phyloP scores from a whole-genome alignment of 2,888 invertebrate genomes.

The Drosophila cognata region DNA sequence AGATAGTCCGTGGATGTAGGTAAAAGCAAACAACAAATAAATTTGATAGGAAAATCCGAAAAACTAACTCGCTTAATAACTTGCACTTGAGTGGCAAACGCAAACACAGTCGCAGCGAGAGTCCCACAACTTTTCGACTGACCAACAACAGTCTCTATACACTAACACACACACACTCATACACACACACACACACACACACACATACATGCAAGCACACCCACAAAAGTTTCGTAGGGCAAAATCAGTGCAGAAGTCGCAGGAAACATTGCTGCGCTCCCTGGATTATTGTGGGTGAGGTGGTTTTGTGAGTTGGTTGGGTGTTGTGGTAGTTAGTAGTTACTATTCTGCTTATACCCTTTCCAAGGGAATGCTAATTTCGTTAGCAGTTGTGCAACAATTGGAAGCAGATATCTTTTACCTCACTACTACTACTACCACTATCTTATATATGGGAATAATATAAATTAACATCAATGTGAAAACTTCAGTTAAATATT shows the following conservation, averaged over 20 bases:
- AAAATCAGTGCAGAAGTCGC: conserved; percentile 20
- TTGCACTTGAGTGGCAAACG: conserved; percentile 66
- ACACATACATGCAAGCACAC: neutral
- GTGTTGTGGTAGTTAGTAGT: neutral
- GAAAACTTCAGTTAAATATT: neutral
- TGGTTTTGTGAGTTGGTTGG: neutral
- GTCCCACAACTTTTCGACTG: conserved; percentile 44
- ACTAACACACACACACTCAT: conserved; percentile 3
- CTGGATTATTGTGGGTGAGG: conserved; percentile 29
- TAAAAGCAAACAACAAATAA: conserved; percentile 53
- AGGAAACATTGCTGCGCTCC: conserved; percentile 25
- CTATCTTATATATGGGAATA: neutral
- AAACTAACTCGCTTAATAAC: conserved; percentile 71
- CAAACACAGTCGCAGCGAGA: conserved; percentile 51
- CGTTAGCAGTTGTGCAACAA: neutral
- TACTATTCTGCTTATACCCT: neutral
- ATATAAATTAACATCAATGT: neutral
- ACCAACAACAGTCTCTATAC: conserved; percentile 25
- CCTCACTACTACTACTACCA: neutral
- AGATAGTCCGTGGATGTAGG: conserved; percentile 1
- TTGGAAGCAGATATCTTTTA: neutral
- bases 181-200: conserved; percentile 1
- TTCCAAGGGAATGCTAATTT: neutral
- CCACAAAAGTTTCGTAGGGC: conserved; percentile 24
- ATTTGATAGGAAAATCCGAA: conserved; percentile 67